These are phyloP conservation scores for Athalia cordata DNA, from an alignment of 2,888 invertebrate genomes.

Conservation along the genomic window DNA sequence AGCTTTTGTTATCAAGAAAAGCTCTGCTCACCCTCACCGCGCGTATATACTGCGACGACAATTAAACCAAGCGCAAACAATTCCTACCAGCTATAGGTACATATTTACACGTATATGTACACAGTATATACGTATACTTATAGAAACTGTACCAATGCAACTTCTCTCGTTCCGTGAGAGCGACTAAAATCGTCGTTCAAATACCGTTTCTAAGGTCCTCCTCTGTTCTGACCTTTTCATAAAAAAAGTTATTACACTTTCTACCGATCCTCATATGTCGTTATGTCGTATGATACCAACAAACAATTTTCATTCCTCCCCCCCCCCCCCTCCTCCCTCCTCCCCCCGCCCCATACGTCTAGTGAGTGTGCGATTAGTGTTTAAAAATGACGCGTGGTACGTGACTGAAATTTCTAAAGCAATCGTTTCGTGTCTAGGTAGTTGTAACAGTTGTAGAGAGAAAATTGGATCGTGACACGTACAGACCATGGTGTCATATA, in stretches of 20 bases:
- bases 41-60: too few relatives aligned
- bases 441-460: neutral
- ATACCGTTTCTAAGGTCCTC: too few relatives aligned
- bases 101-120: slow-evolving; percentile 14
- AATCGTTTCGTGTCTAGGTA: neutral
- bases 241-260: neutral
- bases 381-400: slow-evolving; percentile 10
- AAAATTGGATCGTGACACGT: slow-evolving; percentile 37
- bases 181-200: too few relatives aligned
- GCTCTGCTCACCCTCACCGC: neutral
- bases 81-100: slow-evolving; percentile 1
- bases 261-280: neutral
- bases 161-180: too few relatives aligned
- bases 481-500: neutral
- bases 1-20: slow-evolving; percentile 3
- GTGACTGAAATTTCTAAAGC: neutral
- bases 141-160: too few relatives aligned
- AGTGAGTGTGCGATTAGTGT: slow-evolving; percentile 11
- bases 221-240: too few relatives aligned
- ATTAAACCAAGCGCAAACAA: slow-evolving; percentile 36
- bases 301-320: too few relatives aligned
- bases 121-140: slow-evolving; percentile 1
- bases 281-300: too few relatives aligned
- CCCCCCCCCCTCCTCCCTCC: too few relatives aligned
- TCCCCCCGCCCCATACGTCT: too few relatives aligned